These are phyloP conservation scores for Thecophora atra DNA, from an alignment of 2,888 invertebrate species.

Conservation along the genomic window DNA sequence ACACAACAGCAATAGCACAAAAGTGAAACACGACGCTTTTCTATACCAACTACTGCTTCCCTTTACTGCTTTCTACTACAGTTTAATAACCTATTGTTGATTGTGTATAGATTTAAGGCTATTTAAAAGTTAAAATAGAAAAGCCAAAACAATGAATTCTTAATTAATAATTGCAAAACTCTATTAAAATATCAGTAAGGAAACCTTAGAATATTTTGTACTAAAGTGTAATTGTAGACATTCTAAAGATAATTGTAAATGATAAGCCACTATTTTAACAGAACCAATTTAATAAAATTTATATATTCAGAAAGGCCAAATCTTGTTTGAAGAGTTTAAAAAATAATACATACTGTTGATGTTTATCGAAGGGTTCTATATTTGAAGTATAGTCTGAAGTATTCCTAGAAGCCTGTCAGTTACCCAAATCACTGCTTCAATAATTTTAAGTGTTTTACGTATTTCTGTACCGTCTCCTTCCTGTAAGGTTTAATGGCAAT, in stretches of 20 bases:
- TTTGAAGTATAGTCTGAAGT: too few relatives aligned
- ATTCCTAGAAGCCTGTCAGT: neutral
- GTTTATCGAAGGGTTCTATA: neutral
- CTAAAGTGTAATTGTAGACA: conserved; percentile 21
- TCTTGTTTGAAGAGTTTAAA: neutral
- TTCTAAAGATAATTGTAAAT: conserved; percentile 18
- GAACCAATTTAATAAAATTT: conserved; percentile 35
- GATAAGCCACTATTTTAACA: conserved; percentile 35
- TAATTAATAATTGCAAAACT: neutral
- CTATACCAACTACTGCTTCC: neutral
- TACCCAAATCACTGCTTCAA: conserved; percentile 52
- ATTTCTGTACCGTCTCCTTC: conserved; percentile 83
- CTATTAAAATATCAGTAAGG: neutral
- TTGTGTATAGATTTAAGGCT: neutral
- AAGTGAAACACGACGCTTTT: conserved; percentile 16
- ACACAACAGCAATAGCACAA: conserved; percentile 20
- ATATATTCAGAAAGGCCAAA: neutral
- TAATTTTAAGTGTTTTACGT: conserved; percentile 86
- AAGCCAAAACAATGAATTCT: conserved; percentile 24
- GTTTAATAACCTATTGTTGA: conserved; percentile 11
- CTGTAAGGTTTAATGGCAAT: conserved; percentile 92
- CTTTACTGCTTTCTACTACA: conserved; percentile 2
- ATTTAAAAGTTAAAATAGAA: conserved; percentile 14
- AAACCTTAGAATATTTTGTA: conserved; percentile 25
- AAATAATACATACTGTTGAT: neutral